These are phyloP conservation scores for Fabriciana adippe DNA, from an alignment of 2,888 invertebrate species.

Conservation along the genomic window DNA sequence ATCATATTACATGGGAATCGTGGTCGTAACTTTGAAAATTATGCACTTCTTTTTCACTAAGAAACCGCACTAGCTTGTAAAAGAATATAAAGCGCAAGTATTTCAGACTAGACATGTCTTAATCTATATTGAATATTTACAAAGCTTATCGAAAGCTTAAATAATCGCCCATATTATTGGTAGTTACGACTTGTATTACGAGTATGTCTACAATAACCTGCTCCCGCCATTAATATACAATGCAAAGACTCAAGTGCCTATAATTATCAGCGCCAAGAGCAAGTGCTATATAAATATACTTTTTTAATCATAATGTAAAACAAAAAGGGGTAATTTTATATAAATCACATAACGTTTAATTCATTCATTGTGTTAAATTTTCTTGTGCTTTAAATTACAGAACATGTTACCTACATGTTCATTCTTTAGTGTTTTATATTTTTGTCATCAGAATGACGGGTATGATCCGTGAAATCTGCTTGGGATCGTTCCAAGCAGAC, in stretches of 20 bases:
- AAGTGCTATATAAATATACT: conserved; percentile 51
- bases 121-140: conserved; percentile 46
- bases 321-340: conserved; percentile 11
- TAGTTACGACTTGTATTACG: conserved; percentile 49
- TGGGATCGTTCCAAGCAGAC: conserved; percentile 28
- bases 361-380: conserved; percentile 5
- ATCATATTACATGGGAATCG: conserved; percentile 81
- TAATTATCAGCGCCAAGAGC: conserved; percentile 50
- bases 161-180: conserved; percentile 38
- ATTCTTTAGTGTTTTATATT: too few relatives aligned
- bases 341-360: conserved; percentile 8
- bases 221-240: conserved; percentile 52
- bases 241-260: conserved; percentile 41
- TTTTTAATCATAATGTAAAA: conserved; percentile 34
- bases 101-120: conserved; percentile 4
- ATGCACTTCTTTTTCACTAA: conserved; percentile 77
- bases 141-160: conserved; percentile 39
- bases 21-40: conserved; percentile 78
- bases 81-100: conserved; percentile 21
- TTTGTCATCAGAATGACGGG: too few relatives aligned
- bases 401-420: too few relatives aligned
- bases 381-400: not conserved
- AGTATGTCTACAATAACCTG: conserved; percentile 48
- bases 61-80: conserved; percentile 50
- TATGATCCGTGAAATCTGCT: too few relatives aligned